Evolutionary conservation across 2,888 invertebrate genomes (phyloP), one percentile per base, ranked within the genome.

Genomic region (Nasonia oneida): DNA sequence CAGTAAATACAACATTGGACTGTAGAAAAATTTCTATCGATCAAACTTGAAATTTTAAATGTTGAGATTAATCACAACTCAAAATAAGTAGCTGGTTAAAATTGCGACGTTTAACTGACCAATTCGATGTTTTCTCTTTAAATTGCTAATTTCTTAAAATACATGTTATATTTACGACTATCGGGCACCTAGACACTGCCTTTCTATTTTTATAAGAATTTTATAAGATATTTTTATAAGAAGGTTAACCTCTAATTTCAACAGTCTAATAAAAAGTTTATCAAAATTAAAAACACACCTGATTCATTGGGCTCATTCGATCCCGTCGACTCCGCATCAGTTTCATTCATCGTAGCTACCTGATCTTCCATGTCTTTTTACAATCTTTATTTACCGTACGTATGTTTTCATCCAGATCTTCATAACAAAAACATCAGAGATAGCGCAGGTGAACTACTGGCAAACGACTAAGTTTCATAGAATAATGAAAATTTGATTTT

Each of bases 331-430:
- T 86, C 83, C 0, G 67, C 23, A 74, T 87, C 84, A 39, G 79
- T 82, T 50, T 88, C 82, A 57, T 79, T 86, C 50, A 42, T 71
- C 29, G 37, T 64, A 67, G 85, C 76, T 33, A 81, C 37, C 29
- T 83, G 80, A 89, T 88, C 42, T 87, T 89, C 50, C 85, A 85
- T 85, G 71, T 78, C 74, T 33, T 71, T 29, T 50, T 8, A 37
- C 14, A 4, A 64, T 78, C 18, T 75, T 80, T 84, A 50, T 50
- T 29, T 78, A 78, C 70, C 18, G 37, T 53, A 53, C 29, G 29
- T 50, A 50, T 2, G 80, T 71, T 70, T 79, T 80, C 71, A 37
- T 71, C 6, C 71, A 80, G 33, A 15, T 71, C 14, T 71, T 57
- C 53, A 39, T 80, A 80, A 80, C 57, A 47, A 15, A 57, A 6